Evolutionary conservation across 2,888 invertebrate species (phyloP).

Genomic region (Platerodrilus igneus): DNA sequence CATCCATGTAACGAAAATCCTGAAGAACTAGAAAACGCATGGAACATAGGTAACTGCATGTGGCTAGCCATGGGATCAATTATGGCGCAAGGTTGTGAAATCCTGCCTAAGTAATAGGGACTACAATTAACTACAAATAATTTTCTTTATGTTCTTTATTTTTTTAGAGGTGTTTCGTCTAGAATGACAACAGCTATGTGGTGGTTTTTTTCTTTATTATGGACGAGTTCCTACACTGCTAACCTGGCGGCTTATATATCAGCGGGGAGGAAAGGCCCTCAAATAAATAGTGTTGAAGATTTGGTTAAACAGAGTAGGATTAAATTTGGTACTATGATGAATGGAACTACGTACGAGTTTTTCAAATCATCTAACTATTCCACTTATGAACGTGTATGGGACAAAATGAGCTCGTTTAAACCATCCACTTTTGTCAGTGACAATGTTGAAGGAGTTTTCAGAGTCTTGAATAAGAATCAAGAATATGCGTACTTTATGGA

Average conservation of each 20-base stretch:
- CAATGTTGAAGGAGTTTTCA: conserved; percentile 81
- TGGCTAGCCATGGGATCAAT: conserved; percentile 92
- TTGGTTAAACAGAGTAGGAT: conserved; percentile 79
- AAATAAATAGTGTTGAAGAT: conserved; percentile 88
- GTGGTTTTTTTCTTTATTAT: conserved; percentile 91
- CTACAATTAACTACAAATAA: conserved; percentile 53
- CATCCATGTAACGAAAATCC: conserved; percentile 85
- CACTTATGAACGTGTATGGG: conserved; percentile 88
- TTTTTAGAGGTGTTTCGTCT: conserved; percentile 75
- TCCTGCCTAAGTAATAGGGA: conserved; percentile 85
- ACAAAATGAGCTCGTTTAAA: conserved; percentile 78
- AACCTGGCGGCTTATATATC: conserved; percentile 92
- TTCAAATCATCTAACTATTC: conserved; percentile 88
- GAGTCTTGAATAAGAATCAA: conserved; percentile 68
- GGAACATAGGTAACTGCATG: conserved; percentile 80
- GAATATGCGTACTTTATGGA: conserved; percentile 95
- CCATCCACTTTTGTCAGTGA: conserved; percentile 77
- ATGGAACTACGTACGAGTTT: conserved; percentile 86
- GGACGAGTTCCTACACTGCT: conserved; percentile 90
- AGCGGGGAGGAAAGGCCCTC: conserved; percentile 81
- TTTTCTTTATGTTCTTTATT: too few relatives aligned
- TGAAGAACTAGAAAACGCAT: conserved; percentile 83
- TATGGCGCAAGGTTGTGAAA: conserved; percentile 90
- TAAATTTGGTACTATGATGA: conserved; percentile 84
- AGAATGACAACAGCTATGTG: conserved; percentile 83